Evolutionary conservation across 2,888 invertebrate genomes (phyloP).

Genomic region (Plusia festucae): DNA sequence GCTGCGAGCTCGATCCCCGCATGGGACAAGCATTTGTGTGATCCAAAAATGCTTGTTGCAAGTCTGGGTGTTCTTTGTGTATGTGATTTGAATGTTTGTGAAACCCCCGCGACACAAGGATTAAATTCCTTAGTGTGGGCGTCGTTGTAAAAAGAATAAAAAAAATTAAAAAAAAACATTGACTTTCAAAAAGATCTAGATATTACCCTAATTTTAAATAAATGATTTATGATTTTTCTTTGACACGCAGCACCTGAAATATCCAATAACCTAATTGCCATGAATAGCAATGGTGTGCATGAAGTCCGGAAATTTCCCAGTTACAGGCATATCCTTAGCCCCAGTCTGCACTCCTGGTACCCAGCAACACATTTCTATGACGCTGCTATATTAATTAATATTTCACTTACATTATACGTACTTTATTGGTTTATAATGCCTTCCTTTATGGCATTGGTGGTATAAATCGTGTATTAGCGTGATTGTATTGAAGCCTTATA

Average conservation of each 20-base stretch:
- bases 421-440: conserved; percentile 16
- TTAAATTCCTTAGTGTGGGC: too few relatives aligned
- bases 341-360: conserved; percentile 3
- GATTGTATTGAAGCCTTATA: conserved; percentile 27
- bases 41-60: too few relatives aligned
- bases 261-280: neutral
- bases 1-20: too few relatives aligned
- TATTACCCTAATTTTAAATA: too few relatives aligned
- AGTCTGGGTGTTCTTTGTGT: too few relatives aligned
- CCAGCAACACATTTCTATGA: conserved; percentile 10
- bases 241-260: neutral
- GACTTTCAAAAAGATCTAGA: too few relatives aligned
- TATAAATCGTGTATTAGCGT: conserved; percentile 11
- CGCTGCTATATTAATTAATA: conserved; percentile 7
- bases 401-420: conserved; percentile 18
- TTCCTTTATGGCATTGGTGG: conserved; percentile 16
- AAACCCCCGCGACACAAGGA: too few relatives aligned
- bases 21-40: too few relatives aligned
- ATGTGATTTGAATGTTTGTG: too few relatives aligned
- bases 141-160: too few relatives aligned
- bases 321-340: neutral
- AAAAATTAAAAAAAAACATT: too few relatives aligned
- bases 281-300: neutral
- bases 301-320: neutral
- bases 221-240: too few relatives aligned